Evolutionary conservation across 37 sponge, comb jelly and placozoan species (phyloP), one percentile per base, ranked within the genome.

Genomic region (Beroe ovata): DNA sequence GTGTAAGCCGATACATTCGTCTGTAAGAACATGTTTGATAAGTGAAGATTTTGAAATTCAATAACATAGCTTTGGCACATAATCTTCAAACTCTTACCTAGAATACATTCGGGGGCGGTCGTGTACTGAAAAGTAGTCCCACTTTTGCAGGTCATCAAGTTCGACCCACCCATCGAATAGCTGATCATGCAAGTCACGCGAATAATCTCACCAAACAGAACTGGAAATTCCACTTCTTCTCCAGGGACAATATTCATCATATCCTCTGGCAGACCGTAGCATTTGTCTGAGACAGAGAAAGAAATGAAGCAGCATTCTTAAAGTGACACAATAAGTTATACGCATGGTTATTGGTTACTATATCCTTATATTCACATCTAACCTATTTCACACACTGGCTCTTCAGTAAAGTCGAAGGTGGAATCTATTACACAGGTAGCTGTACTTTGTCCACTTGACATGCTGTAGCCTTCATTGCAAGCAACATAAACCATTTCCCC

Each of bases 241-340:
- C 4, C 21, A 21, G 63, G 23, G 4, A 16, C 21, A 8, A 62
- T 14, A 23, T 62, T 62, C 23, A 6, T 4, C 23, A 20, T 4
- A 23, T 62, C 29, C 3, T 14, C 23, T 6, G 63, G 63, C 23
- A 62, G 63, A 25, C 20, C 63, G 8, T 14, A n/a, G 29, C 63
- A 62, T 23, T 62, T 16, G 23, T 62, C 63, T 62, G 63, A 25
- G 63, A n/a, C n/a, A n/a, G n/a, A n/a, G n/a, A n/a, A n/a, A n/a
- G n/a, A n/a, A n/a, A n/a, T n/a, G n/a, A n/a, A n/a, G n/a, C n/a
- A n/a, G n/a, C n/a, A n/a, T n/a, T n/a, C n/a, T n/a, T n/a, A n/a
- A n/a, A n/a, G n/a, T n/a, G n/a, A n/a, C n/a, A n/a, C n/a, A n/a
- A n/a, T n/a, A n/a, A n/a, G n/a, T n/a, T n/a, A n/a, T n/a, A n/a